Evolutionary conservation across 2,888 invertebrate species (phyloP).

Genomic region (Argynnis bischoffii): DNA sequence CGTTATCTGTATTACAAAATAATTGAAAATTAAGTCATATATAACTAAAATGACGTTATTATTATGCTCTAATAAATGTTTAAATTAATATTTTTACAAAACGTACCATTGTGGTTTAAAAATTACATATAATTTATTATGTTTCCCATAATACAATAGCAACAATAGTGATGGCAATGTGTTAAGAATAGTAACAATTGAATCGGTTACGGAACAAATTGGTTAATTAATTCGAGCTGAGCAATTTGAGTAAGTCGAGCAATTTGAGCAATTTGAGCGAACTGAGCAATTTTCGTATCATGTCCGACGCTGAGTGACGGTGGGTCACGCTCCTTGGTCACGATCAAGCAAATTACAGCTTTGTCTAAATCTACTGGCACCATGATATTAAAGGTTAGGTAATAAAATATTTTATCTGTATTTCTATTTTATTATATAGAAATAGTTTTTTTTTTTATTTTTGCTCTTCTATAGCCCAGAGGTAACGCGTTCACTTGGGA

Average conservation of each 20-base stretch:
- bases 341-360: conserved; percentile 37
- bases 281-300: conserved; percentile 60
- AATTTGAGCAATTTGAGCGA: conserved; percentile 48
- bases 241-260: conserved; percentile 48
- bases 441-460: neutral
- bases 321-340: conserved; percentile 45
- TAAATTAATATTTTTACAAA: conserved; percentile 13
- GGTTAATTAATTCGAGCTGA: conserved; percentile 61
- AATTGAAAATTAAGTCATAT: too few relatives aligned
- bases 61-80: neutral
- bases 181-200: conserved; percentile 45
- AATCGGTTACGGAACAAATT: conserved; percentile 70
- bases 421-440: neutral
- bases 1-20: too few relatives aligned
- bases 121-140: conserved; percentile 2
- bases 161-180: conserved; percentile 1
- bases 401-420: conserved; percentile 7
- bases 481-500: too few relatives aligned
- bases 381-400: conserved; percentile 7
- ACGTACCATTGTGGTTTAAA: conserved; percentile 11
- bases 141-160: conserved; percentile 6
- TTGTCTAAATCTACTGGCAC: conserved; percentile 22
- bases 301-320: conserved; percentile 52
- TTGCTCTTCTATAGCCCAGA: too few relatives aligned
- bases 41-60: neutral